Evolutionary conservation across 2,888 invertebrate species (phyloP), one percentile per base, ranked within the genome.

Genomic region (Amaurobius ferox): DNA sequence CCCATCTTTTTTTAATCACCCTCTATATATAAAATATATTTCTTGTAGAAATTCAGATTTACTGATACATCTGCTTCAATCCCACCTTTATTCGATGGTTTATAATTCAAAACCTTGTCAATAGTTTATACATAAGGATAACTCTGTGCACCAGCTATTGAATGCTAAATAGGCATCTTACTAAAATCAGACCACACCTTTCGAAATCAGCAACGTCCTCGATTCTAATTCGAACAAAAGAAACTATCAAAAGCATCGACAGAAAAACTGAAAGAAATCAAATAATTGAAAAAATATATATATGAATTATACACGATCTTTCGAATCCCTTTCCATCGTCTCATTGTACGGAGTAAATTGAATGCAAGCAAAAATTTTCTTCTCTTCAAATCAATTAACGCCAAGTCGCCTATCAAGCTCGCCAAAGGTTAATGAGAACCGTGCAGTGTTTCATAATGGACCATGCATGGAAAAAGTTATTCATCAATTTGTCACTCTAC

Each of bases 401-500:
- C 62, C 67, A 48, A 55, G 67, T 80, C 77, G 30, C 39, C 55
- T 55, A 23, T 55, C 13, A 30, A 44, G 28, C 44, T 29, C 55
- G 29, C 40, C 28, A 72, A 62, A 79, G 71, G 79, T 79, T 79
- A 79, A 79, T 79, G 71, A 71, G 62, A 30, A 71, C 70, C 79
- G 79, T 71, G 79, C 35, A 19, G 40, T 71, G 71, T 23, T 67
- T 77, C 29, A 66, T 77, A 77, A 77, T 77, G 30, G 48, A 30
- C n/a, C 28, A 13, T 19, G 67, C 70, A 70, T 35, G 28, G 44
- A 29, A 74, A 80, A 80, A 74, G 74, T 48, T 32, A 80, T 67
- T 80, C 73, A 73, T 80, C 80, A 80, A 80, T 80, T 80, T 80
- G 80, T 80, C 80, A 80, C 80, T 74, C 23, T 67, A 23, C 40